Evolutionary conservation across 2,113 vertebrate genomes (phyloP).

Genomic region (Istiophorus platypterus): DNA sequence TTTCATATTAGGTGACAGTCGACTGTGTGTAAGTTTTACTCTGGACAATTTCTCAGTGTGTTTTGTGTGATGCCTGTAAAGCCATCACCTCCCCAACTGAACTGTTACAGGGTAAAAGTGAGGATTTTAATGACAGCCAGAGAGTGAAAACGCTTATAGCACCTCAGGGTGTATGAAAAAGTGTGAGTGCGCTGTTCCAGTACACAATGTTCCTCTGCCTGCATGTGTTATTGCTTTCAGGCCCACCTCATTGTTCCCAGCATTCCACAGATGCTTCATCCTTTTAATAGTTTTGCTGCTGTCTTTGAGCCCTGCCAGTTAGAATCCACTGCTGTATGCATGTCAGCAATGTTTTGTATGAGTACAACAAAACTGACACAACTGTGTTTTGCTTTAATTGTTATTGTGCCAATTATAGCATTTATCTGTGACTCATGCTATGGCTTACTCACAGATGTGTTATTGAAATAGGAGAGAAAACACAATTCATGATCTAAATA

Average conservation of each 20-base stretch:
- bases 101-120: background rate
- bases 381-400: conserved; percentile 4
- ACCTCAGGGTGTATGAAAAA: conserved; percentile 46
- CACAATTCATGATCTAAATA: conserved; percentile 3
- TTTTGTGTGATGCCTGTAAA: conserved; percentile 14
- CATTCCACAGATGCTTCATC: conserved; percentile 57
- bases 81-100: conserved; percentile 22
- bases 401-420: conserved; percentile 30
- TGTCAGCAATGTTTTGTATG: conserved; percentile 8
- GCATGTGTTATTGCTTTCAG: conserved; percentile 40
- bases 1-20: background rate
- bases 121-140: background rate
- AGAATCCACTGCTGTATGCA: background rate
- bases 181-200: conserved; percentile 25
- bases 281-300: conserved; percentile 37
- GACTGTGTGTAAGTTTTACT: background rate
- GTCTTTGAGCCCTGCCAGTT: background rate
- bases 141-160: conserved; percentile 15
- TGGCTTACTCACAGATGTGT: background rate
- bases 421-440: conserved; percentile 48
- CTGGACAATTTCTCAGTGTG: background rate
- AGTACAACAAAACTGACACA: conserved; percentile 6
- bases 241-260: conserved; percentile 46
- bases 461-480: conserved; percentile 20
- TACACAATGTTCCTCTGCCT: conserved; percentile 53